These are phyloP conservation scores for Corticium candelabrum DNA, from an alignment of 37 sponge, comb jelly and placozoan genomes.

Conservation along the genomic window DNA sequence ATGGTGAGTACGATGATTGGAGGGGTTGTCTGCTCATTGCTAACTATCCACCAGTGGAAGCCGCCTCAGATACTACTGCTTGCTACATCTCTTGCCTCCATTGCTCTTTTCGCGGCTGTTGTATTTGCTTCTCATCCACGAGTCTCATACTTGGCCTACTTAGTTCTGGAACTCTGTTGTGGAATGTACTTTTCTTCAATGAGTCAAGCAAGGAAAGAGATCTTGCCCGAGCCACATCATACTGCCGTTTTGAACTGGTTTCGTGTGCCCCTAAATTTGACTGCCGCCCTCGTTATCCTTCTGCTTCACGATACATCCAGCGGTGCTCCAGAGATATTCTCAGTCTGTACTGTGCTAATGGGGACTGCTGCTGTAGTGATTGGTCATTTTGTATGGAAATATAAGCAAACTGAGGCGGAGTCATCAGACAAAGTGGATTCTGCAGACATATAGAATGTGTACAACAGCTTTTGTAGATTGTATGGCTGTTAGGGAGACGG, in stretches of 20 bases:
- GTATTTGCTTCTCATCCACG: slow-evolving; percentile 25
- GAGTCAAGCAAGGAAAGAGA: slow-evolving; percentile 33
- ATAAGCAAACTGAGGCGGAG: too few relatives aligned
- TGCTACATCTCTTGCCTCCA: slow-evolving; percentile 1
- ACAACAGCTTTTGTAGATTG: too few relatives aligned
- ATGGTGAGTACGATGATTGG: slow-evolving; percentile 68
- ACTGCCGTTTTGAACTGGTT: slow-evolving; percentile 57
- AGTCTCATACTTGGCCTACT: slow-evolving; percentile 36
- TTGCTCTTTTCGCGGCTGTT: neutral
- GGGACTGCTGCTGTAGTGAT: slow-evolving; percentile 17
- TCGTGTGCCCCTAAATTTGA: slow-evolving; percentile 60
- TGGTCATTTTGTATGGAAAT: too few relatives aligned
- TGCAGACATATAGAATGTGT: too few relatives aligned
- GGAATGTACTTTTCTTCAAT: slow-evolving; percentile 71
- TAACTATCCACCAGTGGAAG: slow-evolving; percentile 11
- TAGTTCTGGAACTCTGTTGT: slow-evolving; percentile 56
- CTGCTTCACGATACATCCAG: slow-evolving; percentile 37
- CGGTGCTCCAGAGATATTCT: slow-evolving; percentile 43
- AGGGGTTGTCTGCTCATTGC: slow-evolving; percentile 37
- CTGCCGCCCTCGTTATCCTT: slow-evolving; percentile 49
- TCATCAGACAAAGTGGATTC: too few relatives aligned
- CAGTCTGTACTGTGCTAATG: slow-evolving; percentile 52
- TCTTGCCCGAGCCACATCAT: slow-evolving; percentile 50
- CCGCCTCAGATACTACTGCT: slow-evolving; percentile 6
- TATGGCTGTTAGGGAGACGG: too few relatives aligned